Evolutionary conservation across 2,888 invertebrate species (phyloP), one percentile per base, ranked within the genome.

Genomic region (Lithophane semibrunnea): DNA sequence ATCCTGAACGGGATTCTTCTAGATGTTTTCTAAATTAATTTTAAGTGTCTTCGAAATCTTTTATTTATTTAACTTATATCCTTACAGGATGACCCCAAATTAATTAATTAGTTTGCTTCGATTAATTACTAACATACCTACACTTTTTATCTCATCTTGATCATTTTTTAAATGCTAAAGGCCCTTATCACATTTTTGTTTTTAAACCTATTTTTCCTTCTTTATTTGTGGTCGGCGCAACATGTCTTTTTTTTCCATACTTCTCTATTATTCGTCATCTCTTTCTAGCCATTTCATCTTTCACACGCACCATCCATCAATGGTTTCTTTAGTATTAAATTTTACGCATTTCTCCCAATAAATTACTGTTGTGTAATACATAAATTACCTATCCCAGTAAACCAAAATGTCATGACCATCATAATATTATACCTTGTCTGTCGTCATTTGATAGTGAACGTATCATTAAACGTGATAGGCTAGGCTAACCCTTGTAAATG

Each of bases 401-500:
- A 73, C 60, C 60, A 66, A 65, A 56, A 58, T 56, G 13, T 44
- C 49, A 8, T 13, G 13, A 13, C 24, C 42, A n/a, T 75, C 75
- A 24, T 21, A 37, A 37, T 37, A 37, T 37, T 13, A 47, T 21
- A 70, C 37, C 37, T 49, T 18, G 65, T 63, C 77, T 75, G 75
- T 37, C 16, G 18, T 66, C 71, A 81, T 79, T 42, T 67, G 75
- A 86, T 82, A 74, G 75, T 77, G 24, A 54, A 79, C 21, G 52
- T 37, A 69, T 66, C 77, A 79, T 78, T 77, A 60, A 82, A 73
- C 74, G 78, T 78, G 24, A 78, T 82, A 78, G 61, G 37, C 44
- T 82, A 78, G 61, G 37, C 44, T 24, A 58, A 74, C 73, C 82
- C 73, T 76, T 79, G 76, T 77, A 83, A 81, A 77, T 76, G 70